Percentiles rank a stretch among this genome's conserved stretches.
These are phyloP conservation scores for Julus scanicus DNA, from an alignment of 2,888 invertebrate species.

Conservation along the genomic window DNA sequence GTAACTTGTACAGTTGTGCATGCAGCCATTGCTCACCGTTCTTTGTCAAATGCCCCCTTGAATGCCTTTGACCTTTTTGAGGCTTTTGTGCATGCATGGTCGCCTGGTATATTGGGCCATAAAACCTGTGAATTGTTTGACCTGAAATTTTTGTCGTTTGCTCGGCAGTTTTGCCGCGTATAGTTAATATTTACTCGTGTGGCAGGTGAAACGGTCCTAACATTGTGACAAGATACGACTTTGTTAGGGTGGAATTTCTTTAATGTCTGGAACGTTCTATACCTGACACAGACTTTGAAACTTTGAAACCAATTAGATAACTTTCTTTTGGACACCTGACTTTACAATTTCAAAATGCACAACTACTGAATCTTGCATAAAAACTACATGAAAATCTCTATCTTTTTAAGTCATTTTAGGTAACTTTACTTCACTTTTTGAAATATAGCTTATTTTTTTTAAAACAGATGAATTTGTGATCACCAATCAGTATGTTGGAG, in stretches of 20 bases:
- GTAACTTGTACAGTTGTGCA: not conserved
- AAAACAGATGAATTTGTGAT: too few relatives aligned
- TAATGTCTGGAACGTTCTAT: not conserved
- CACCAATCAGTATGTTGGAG: too few relatives aligned
- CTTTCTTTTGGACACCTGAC: too few relatives aligned
- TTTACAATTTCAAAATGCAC: too few relatives aligned
- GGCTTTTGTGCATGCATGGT: conserved; percentile 6
- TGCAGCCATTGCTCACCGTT: not conserved
- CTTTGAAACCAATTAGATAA: too few relatives aligned
- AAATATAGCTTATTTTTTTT: too few relatives aligned
- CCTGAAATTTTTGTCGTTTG: conserved; percentile 19
- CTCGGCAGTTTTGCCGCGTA: not conserved
- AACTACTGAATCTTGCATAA: too few relatives aligned
- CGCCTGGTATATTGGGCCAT: conserved; percentile 13
- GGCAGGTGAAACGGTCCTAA: not conserved
- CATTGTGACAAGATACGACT: not conserved
- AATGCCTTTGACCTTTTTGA: conserved; percentile 11
- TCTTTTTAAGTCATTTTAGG: too few relatives aligned
- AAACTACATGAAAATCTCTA: too few relatives aligned
- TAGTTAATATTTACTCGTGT: not conserved
- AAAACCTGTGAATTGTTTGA: conserved; percentile 36
- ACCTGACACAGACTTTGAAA: too few relatives aligned
- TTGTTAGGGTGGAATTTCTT: not conserved
- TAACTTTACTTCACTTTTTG: too few relatives aligned
- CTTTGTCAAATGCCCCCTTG: conserved; percentile 1